phyloP scores from a whole-genome alignment of 2,888 invertebrate genomes.

The Netelia inedita region DNA sequence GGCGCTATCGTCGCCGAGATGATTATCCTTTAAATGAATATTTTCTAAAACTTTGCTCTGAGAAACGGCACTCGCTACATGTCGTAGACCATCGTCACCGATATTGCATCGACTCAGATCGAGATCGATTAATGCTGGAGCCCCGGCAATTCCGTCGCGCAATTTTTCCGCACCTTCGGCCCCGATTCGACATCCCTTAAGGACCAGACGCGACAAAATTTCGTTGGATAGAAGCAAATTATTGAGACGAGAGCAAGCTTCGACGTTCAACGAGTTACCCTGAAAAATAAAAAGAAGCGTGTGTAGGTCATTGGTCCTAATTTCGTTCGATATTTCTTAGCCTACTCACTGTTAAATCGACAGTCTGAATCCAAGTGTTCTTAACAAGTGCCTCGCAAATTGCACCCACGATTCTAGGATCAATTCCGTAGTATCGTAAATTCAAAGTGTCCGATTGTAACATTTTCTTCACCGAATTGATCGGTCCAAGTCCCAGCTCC shows the following conservation, averaged over 20 bases:
- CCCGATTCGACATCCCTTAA: conserved; percentile 85
- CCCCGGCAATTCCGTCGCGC: conserved; percentile 80
- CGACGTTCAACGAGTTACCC: conserved; percentile 84
- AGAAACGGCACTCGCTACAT: conserved; percentile 80
- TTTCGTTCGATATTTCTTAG: not conserved
- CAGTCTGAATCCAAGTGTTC: conserved; percentile 75
- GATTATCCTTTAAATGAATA: conserved; percentile 86
- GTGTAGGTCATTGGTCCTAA: conserved; percentile 18
- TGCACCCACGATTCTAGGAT: conserved; percentile 75
- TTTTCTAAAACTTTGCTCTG: conserved; percentile 81
- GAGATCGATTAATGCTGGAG: conserved; percentile 80
- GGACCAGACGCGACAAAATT: conserved; percentile 80
- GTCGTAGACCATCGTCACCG: conserved; percentile 84
- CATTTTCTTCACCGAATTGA: conserved; percentile 75
- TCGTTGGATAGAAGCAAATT: conserved; percentile 83
- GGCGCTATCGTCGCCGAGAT: conserved; percentile 84
- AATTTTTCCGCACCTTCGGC: conserved; percentile 82
- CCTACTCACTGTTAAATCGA: conserved; percentile 78
- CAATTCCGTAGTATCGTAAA: conserved; percentile 79
- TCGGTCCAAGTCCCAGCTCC: conserved; percentile 70
- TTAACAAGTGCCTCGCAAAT: conserved; percentile 76
- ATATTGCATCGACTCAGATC: conserved; percentile 85
- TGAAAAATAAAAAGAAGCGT: conserved; percentile 73
- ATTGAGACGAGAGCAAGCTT: conserved; percentile 82
- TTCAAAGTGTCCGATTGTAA: conserved; percentile 75